A percentile compares a stretch with the other conserved stretches of the same genome.
These are phyloP conservation scores for Monopis laevigella DNA, from an alignment of 2,888 invertebrate species.

Conservation along the genomic window DNA sequence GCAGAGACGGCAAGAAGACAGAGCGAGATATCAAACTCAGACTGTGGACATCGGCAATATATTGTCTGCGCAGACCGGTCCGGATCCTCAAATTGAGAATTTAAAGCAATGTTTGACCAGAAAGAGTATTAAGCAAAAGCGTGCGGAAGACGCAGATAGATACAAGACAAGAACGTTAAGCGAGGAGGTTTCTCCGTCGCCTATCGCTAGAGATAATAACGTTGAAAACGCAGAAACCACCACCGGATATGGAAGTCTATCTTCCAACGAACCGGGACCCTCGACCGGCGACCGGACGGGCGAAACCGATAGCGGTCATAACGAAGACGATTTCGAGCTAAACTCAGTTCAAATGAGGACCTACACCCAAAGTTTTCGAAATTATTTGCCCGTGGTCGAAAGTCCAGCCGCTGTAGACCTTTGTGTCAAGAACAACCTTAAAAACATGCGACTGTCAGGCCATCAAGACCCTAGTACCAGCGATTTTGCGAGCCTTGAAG, in stretches of 20 bases:
- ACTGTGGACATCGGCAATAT: slow-evolving; percentile 50
- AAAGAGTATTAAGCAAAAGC: slow-evolving; percentile 64
- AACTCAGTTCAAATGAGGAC: slow-evolving; percentile 69
- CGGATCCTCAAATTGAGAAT: slow-evolving; percentile 46
- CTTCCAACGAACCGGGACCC: slow-evolving; percentile 50
- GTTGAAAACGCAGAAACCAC: slow-evolving; percentile 57
- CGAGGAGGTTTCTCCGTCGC: slow-evolving; percentile 58
- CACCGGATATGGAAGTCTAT: slow-evolving; percentile 56
- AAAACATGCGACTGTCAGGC: slow-evolving; percentile 41
- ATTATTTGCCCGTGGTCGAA: slow-evolving; percentile 56
- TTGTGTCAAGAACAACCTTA: slow-evolving; percentile 54
- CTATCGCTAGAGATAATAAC: slow-evolving; percentile 50
- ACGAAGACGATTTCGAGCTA: slow-evolving; percentile 76
- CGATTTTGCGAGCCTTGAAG: slow-evolving; percentile 62
- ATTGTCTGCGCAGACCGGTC: slow-evolving; percentile 27
- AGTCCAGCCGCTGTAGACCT: slow-evolving; percentile 53
- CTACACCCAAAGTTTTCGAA: slow-evolving; percentile 63
- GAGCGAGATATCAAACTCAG: slow-evolving; percentile 77
- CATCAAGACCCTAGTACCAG: slow-evolving; percentile 41
- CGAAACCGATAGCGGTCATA: slow-evolving; percentile 72
- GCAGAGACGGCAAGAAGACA: slow-evolving; percentile 72
- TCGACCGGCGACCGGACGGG: slow-evolving; percentile 42
- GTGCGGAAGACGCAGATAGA: slow-evolving; percentile 74
- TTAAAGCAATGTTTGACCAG: slow-evolving; percentile 46
- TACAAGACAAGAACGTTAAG: slow-evolving; percentile 78